These are phyloP conservation scores for Pterocles gutturalis DNA, from an alignment of 2,113 vertebrate genomes.

Conservation along the genomic window DNA sequence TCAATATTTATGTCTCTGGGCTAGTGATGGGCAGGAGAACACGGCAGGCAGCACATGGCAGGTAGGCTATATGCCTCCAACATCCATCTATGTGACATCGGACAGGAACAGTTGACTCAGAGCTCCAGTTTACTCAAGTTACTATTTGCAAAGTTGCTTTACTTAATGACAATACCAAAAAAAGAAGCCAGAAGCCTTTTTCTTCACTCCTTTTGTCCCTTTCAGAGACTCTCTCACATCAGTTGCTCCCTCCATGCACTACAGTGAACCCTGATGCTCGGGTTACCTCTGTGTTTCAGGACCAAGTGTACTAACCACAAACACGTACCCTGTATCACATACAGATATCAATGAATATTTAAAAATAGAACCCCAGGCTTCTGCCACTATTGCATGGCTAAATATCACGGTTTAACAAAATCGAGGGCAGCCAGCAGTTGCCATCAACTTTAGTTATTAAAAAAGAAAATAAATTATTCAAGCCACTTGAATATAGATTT, in stretches of 20 bases:
- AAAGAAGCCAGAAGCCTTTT: background rate
- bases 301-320: background rate
- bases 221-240: background rate
- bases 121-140: background rate
- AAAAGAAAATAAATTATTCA: background rate
- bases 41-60: background rate
- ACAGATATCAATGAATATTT: background rate
- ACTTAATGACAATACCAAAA: background rate
- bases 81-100: background rate
- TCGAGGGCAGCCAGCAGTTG: background rate
- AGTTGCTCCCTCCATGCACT: background rate
- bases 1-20: background rate
- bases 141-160: background rate
- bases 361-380: background rate
- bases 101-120: background rate
- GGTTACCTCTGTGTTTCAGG: background rate
- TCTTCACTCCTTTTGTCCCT: background rate
- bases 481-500: background rate
- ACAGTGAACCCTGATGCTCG: background rate
- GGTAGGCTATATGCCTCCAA: background rate
- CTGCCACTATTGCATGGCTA: background rate
- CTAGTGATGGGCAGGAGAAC: background rate
- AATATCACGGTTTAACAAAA: background rate
- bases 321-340: background rate
- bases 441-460: background rate